Base-by-base conservation (phyloP, 2,113 vertebrate species). In the Equus quagga region DNA sequence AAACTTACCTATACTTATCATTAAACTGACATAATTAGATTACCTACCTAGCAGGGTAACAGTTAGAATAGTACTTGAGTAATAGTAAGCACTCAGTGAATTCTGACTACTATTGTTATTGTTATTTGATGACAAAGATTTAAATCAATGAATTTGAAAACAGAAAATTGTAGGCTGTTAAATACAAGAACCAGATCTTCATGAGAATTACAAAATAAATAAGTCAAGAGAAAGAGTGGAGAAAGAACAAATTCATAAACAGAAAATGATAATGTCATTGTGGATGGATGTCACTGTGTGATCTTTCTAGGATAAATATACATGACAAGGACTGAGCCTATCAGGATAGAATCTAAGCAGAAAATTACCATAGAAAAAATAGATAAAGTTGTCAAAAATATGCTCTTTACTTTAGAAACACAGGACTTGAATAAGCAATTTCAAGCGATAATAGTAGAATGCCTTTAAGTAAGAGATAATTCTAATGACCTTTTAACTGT, bases 121-220 rank as follows among this genome's bases (percentile, higher is more conserved):
- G 5, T 17, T 70, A 49, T 65, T 85, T 96, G 6, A 82, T 64
- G 79, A 26, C 11, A n/a, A 33, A 64, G 24, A 31, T 90, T 94
- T 92, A 85, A 92, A 72, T 72, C 10, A 94, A 51, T 92, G 10
- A 51, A 54, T 87, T 94, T 94, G 15, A 51, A 94, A 72, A 78
- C 28, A 78, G 44, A 65, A 79, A 49, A 33, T 2, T 49, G 0
- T 54, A 83, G 13, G 0, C 4, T 87, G 46, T 82, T 92, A n/a
- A 79, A 83, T 62, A 67, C 3, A 83, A 78, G 58, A 58, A 28
- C 3, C 0, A 86, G 21, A 33, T 65, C 6, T 92, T 90, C 44
- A 83, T 10, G 31, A 76, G 2, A 79, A 67, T 41, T 64, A 0
- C 4, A 56, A 88, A 96, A 88, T 78, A 65, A 72, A n/a, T 4